These are phyloP conservation scores for Opisthocomus hoazin DNA, from an alignment of 2,113 vertebrate species.

Conservation along the genomic window DNA sequence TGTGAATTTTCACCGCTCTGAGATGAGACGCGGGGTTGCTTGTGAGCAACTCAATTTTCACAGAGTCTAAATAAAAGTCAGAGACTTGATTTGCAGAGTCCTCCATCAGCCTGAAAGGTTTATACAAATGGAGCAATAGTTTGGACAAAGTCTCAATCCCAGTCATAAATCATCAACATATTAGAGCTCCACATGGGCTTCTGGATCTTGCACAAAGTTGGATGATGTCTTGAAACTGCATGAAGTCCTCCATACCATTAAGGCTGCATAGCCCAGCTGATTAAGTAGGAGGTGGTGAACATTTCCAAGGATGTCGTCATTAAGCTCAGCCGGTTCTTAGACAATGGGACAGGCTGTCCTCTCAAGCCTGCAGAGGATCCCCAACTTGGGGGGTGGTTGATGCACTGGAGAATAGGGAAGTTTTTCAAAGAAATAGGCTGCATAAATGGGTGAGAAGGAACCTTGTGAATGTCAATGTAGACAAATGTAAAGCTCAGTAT, in stretches of 20 bases:
- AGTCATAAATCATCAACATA: neutral
- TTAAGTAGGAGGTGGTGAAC: neutral
- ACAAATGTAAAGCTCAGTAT: neutral
- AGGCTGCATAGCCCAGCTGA: neutral
- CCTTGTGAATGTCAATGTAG: neutral
- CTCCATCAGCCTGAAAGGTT: constrained; percentile 14
- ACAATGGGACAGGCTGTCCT: neutral
- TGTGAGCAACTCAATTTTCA: neutral
- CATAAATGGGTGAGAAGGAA: neutral
- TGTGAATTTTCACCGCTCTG: neutral
- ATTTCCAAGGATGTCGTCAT: neutral
- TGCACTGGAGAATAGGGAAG: neutral
- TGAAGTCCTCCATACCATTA: neutral
- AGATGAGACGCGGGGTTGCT: neutral
- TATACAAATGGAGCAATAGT: neutral
- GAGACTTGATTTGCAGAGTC: neutral
- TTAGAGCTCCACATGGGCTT: neutral
- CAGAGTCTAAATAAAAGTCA: neutral
- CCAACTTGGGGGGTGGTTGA: neutral
- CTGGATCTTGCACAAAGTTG: neutral
- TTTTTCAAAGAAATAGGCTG: neutral
- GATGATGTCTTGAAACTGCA: neutral
- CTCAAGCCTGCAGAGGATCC: neutral
- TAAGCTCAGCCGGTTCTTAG: neutral
- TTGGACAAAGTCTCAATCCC: neutral